Evolutionary conservation across 2,113 vertebrate species (phyloP).

Genomic region (Calypte anna): DNA sequence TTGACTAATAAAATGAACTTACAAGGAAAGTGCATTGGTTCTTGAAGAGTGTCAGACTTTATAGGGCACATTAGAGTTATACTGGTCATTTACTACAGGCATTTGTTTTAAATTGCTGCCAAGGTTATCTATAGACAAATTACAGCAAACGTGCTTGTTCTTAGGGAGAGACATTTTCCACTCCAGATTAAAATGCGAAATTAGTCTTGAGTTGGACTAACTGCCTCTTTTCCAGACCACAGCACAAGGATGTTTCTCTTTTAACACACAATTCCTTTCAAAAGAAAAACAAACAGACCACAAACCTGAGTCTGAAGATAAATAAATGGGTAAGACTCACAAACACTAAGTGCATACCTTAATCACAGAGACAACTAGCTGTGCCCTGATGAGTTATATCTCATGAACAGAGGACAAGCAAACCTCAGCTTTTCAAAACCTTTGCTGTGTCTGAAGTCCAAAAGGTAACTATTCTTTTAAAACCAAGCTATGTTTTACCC

Average conservation of each 20-base stretch:
- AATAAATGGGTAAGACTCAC: neutral
- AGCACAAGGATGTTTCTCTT: neutral
- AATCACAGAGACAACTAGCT: neutral
- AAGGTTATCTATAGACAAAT: conserved; percentile 37
- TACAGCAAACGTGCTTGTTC: neutral
- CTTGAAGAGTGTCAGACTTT: conserved; percentile 20
- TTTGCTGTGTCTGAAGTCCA: neutral
- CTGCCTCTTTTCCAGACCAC: neutral
- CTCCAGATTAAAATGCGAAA: neutral
- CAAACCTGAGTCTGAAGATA: neutral
- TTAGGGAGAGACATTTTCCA: neutral
- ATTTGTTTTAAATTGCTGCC: conserved; percentile 40
- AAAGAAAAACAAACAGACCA: conserved; percentile 2
- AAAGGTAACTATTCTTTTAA: neutral
- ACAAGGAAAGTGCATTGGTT: neutral
- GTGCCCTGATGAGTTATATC: neutral
- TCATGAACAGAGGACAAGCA: neutral
- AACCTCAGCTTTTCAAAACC: neutral
- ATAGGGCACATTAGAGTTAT: conserved; percentile 28
- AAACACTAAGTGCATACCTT: neutral
- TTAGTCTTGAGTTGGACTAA: neutral
- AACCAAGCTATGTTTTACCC: neutral
- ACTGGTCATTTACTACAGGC: conserved; percentile 20
- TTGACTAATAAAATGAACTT: conserved; percentile 63
- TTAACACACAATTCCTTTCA: neutral